Base-by-base conservation (phyloP, 2,797 vertebrate genomes). In the Lagodon rhomboides region DNA sequence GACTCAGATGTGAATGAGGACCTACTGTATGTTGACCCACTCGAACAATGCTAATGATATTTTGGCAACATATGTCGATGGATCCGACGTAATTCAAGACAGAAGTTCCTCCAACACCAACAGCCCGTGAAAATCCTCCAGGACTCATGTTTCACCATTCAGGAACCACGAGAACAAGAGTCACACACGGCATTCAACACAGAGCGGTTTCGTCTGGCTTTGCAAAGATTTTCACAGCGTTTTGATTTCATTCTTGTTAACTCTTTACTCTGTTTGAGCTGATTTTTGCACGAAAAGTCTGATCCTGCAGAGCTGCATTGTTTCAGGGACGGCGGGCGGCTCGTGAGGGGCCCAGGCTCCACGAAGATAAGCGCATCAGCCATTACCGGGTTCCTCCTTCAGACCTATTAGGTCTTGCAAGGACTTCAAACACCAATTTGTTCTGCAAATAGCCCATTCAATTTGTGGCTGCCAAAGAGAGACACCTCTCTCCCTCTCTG, bases 401-500 rank as follows among this genome's bases (percentile, higher is more conserved):
- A 95, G 93, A 94, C 90, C 92, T 92, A 94, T 95, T 95, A 95
- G 92, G 92, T 93, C 90, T 85, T 88, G 91, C 95, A 90, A 93
- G 88, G 91, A 93, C 91, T 95, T 95, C 94, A 95, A 95, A 95
- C 93, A 92, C 87, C 93, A 95, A 95, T 96, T 95, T 95, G 94
- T 95, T 95, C 94, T 93, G 94, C 92, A 95, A 96, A 95, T 95
- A 95, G 94, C 92, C 92, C 88, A 91, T 95, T 95, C 93, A 95
- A 94, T 93, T 92, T 91, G 84, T 80, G 89, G 44, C 89, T 85
- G 91, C 89, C 91, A 91, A 83, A 92, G 91, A 91, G 86, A 92
- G 93, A 94, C 92, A 91, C 93, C 91, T 92, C 91, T 88, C 91
- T 92, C 87, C 88, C 94, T 87, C 91, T 88, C 93, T 80, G 76